phyloP scores from a whole-genome alignment of 2,113 vertebrate genomes.

The Platichthys stellatus region DNA sequence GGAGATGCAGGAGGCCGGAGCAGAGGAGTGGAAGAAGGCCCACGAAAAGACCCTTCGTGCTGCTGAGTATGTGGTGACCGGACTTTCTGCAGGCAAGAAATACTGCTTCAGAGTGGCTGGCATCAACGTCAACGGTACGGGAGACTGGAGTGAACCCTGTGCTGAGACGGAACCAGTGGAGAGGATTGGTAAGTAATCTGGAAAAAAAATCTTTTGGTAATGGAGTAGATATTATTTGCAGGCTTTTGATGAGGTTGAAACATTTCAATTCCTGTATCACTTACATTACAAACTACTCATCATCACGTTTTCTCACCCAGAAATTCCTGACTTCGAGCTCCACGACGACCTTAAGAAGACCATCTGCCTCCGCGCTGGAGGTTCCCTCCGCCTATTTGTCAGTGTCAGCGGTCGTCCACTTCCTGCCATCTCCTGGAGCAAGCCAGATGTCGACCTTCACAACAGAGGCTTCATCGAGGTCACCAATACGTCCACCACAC shows the following conservation, averaged over 20 bases:
- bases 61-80: conserved; percentile 86
- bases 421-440: conserved; percentile 92
- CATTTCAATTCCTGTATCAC: background rate
- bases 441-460: conserved; percentile 89
- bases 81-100: conserved; percentile 88
- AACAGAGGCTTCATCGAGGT: conserved; percentile 93
- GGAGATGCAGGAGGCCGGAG: conserved; percentile 92
- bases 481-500: conserved; percentile 88
- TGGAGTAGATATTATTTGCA: background rate
- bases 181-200: conserved; percentile 87
- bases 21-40: conserved; percentile 90
- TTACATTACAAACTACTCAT: background rate
- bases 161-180: conserved; percentile 92
- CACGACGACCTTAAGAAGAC: conserved; percentile 95
- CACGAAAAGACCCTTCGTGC: conserved; percentile 89
- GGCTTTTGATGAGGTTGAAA: background rate
- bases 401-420: conserved; percentile 90
- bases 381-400: conserved; percentile 90
- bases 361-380: conserved; percentile 92
- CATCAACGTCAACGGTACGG: conserved; percentile 91
- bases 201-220: background rate
- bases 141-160: conserved; percentile 92
- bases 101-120: conserved; percentile 95
- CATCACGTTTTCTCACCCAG: conserved; percentile 66
- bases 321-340: conserved; percentile 97